Percentiles rank a stretch among this genome's conserved stretches.
phyloP scores from a whole-genome alignment of 2,888 invertebrate species.

The Didymodactylos carnosus region DNA sequence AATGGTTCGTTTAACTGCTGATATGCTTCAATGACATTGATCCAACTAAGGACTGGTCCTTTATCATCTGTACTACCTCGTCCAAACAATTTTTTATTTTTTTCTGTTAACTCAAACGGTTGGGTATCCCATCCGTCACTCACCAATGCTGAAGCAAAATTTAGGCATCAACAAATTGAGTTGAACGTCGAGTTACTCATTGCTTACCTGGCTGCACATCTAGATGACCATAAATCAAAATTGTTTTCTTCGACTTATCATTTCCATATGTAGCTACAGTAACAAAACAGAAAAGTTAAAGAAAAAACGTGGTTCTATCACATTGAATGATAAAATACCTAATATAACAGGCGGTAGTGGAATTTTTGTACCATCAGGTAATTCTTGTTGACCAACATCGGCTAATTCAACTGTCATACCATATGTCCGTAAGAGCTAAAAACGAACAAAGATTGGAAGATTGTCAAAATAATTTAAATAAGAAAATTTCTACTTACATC shows the following conservation, averaged over 20 bases:
- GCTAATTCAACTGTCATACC: conserved; percentile 52
- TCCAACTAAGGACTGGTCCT: conserved; percentile 74
- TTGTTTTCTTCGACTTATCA: conserved; percentile 67
- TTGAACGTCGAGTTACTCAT: not conserved
- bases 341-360: conserved; percentile 66
- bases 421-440: conserved; percentile 25
- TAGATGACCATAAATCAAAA: conserved; percentile 83
- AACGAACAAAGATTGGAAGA: too few species aligned
- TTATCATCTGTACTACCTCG: conserved; percentile 78
- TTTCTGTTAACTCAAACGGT: conserved; percentile 70
- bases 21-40: conserved; percentile 73
- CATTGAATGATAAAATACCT: too few species aligned
- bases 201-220: conserved; percentile 66
- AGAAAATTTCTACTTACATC: not conserved
- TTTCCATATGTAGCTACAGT: conserved; percentile 40
- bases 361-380: conserved; percentile 51
- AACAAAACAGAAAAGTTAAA: too few species aligned
- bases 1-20: conserved; percentile 49
- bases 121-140: conserved; percentile 89
- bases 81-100: conserved; percentile 68
- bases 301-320: too few species aligned
- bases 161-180: not conserved
- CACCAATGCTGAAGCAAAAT: conserved; percentile 25
- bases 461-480: conserved; percentile 5
- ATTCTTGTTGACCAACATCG: conserved; percentile 48